phyloP scores from a whole-genome alignment of 1,140 invertebrate genomes.

The Akabosia matsudoensis region DNA sequence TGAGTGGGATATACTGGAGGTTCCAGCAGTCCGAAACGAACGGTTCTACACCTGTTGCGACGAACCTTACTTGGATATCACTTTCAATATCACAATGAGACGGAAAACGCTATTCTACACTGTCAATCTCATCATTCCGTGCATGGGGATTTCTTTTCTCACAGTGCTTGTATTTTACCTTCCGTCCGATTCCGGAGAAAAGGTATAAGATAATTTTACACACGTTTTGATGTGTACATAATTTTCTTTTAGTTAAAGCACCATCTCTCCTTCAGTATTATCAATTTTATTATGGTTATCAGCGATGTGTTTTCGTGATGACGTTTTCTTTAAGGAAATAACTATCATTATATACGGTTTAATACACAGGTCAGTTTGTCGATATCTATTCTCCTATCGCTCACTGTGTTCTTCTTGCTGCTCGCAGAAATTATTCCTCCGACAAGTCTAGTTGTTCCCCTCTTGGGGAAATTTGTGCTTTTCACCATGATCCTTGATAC shows the following conservation, averaged over 20 bases:
- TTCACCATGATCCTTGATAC: conserved; percentile 99
- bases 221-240: too few species aligned
- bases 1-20: conserved; percentile 96
- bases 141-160: conserved; percentile 96
- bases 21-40: conserved; percentile 86
- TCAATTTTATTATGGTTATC: neutral
- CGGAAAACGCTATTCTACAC: conserved; percentile 96
- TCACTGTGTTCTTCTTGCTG: conserved; percentile 99
- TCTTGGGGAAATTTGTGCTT: conserved; percentile 97
- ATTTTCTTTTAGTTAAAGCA: too few species aligned
- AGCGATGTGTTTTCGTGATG: too few species aligned
- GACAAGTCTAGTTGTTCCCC: conserved; percentile 94
- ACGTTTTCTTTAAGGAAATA: too few species aligned
- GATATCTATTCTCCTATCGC: conserved; percentile 96
- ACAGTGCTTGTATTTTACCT: conserved; percentile 98
- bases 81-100: conserved; percentile 97
- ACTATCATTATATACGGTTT: neutral
- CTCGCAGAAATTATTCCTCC: conserved; percentile 98
- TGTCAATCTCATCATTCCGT: conserved; percentile 94
- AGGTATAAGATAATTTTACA: too few species aligned
- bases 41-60: conserved; percentile 96
- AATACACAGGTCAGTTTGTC: conserved; percentile 80
- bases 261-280: neutral
- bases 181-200: conserved; percentile 97
- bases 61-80: conserved; percentile 94